A percentile compares a stretch with the other conserved stretches of the same genome.
Evolutionary conservation across 2,888 invertebrate genomes (phyloP).

Genomic region (Sipunculus nudus): DNA sequence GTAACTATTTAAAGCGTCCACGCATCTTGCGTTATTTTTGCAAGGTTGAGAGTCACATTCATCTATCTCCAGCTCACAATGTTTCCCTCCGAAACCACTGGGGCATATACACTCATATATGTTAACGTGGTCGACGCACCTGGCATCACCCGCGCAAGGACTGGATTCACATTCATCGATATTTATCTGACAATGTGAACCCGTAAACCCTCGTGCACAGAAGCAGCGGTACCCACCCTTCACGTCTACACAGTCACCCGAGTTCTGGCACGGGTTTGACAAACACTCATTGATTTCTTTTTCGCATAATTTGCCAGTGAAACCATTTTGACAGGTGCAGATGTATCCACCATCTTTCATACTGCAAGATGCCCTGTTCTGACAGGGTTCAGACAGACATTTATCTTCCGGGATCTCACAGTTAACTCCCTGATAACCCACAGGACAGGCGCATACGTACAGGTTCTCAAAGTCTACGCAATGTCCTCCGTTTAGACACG

Average conservation of each 20-base stretch:
- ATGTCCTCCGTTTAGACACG: slow-evolving; percentile 49
- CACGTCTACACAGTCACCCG: slow-evolving; percentile 17
- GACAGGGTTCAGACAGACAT: slow-evolving; percentile 41
- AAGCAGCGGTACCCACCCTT: slow-evolving; percentile 6
- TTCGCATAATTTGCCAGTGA: slow-evolving; percentile 70
- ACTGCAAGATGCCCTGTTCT: slow-evolving; percentile 70
- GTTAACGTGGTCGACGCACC: slow-evolving; percentile 24
- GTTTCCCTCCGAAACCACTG: slow-evolving; percentile 71
- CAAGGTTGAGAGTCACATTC: slow-evolving; percentile 27
- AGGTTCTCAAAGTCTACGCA: slow-evolving; percentile 15
- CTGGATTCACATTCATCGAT: slow-evolving; percentile 79
- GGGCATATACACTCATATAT: slow-evolving; percentile 29
- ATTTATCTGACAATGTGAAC: slow-evolving; percentile 73
- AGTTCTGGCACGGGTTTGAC: slow-evolving; percentile 39
- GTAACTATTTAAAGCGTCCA: slow-evolving; percentile 7
- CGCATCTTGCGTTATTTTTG: not conserved
- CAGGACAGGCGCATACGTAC: slow-evolving; percentile 86
- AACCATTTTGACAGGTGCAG: slow-evolving; percentile 70
- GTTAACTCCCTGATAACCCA: slow-evolving; percentile 79
- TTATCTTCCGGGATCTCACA: slow-evolving; percentile 76
- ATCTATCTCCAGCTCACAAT: slow-evolving; percentile 1
- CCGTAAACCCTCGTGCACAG: slow-evolving; percentile 60
- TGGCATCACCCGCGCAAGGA: slow-evolving; percentile 33
- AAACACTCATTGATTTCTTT: slow-evolving; percentile 24
- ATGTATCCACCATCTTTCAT: slow-evolving; percentile 16